These are phyloP conservation scores for Piprites chloris DNA, from an alignment of 2,113 vertebrate species.

Conservation along the genomic window DNA sequence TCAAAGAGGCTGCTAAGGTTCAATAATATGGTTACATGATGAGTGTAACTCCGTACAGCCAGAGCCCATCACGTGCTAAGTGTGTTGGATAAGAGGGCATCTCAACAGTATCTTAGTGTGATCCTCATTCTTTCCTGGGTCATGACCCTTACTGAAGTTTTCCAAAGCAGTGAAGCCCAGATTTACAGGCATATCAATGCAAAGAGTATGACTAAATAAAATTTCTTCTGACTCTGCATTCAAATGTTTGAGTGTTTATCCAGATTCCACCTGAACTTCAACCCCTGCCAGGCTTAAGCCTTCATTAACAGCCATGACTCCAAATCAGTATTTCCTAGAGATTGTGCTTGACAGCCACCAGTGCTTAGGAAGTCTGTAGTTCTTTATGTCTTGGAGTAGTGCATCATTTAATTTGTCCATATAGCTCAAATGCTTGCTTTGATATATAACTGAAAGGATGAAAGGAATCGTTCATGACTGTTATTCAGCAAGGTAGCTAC, in stretches of 20 bases:
- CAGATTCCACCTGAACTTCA: background rate
- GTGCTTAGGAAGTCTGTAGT: background rate
- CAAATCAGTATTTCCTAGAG: background rate
- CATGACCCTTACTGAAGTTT: background rate
- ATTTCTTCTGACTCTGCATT: background rate
- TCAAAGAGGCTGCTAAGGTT: background rate
- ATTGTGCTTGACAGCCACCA: background rate
- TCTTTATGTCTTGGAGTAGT: conserved; percentile 2
- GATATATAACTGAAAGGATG: background rate
- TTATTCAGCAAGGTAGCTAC: conserved; percentile 11
- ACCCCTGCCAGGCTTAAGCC: background rate
- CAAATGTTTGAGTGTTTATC: background rate
- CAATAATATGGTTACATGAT: background rate
- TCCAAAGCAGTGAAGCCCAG: background rate
- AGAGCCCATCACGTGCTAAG: background rate
- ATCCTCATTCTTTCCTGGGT: background rate
- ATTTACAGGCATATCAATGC: background rate
- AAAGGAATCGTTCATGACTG: background rate
- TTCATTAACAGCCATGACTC: background rate
- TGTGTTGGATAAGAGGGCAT: background rate
- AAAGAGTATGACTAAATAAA: background rate
- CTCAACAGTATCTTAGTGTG: background rate
- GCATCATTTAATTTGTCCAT: conserved; percentile 19
- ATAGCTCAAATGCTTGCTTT: background rate
- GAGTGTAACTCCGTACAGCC: background rate